Percentiles rank a stretch among this genome's conserved stretches.
These are phyloP conservation scores for Candoia aspera DNA, from an alignment of 2,113 vertebrate genomes.

Conservation along the genomic window DNA sequence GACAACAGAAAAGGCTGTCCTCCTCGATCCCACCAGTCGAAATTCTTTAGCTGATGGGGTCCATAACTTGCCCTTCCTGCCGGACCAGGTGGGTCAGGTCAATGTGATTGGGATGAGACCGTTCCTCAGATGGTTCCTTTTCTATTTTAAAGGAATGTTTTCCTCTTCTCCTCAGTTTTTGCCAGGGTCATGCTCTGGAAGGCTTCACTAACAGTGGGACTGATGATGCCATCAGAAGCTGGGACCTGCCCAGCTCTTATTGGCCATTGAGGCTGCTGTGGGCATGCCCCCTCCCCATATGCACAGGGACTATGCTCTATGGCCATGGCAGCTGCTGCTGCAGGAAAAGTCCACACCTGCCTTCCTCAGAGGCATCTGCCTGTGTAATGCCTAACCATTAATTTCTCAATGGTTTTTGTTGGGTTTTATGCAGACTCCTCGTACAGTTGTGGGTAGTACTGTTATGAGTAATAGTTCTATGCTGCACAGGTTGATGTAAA, in stretches of 20 bases:
- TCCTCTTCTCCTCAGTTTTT: not conserved
- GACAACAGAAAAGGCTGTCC: too few species aligned
- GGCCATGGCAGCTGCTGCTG: not conserved
- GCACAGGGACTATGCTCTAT: not conserved
- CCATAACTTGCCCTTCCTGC: too few species aligned
- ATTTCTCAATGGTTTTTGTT: not conserved
- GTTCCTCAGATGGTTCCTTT: not conserved
- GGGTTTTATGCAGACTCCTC: not conserved
- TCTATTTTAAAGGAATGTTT: not conserved
- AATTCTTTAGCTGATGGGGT: too few species aligned
- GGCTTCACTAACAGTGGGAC: not conserved
- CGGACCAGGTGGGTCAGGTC: too few species aligned
- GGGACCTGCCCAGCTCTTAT: too few species aligned
- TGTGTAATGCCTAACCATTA: not conserved
- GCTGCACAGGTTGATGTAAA: not conserved
- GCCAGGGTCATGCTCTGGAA: not conserved
- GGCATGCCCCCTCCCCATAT: not conserved
- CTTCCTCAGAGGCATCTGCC: not conserved
- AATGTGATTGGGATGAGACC: too few species aligned
- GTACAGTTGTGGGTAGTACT: not conserved
- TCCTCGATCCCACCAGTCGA: too few species aligned
- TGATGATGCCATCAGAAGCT: not conserved
- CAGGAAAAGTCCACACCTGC: not conserved
- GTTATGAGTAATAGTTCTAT: not conserved
- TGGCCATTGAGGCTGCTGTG: too few species aligned